A percentile compares a stretch with the other conserved stretches of the same genome.
These are phyloP conservation scores for Willisornis vidua DNA, from an alignment of 2,113 vertebrate species.

Conservation along the genomic window DNA sequence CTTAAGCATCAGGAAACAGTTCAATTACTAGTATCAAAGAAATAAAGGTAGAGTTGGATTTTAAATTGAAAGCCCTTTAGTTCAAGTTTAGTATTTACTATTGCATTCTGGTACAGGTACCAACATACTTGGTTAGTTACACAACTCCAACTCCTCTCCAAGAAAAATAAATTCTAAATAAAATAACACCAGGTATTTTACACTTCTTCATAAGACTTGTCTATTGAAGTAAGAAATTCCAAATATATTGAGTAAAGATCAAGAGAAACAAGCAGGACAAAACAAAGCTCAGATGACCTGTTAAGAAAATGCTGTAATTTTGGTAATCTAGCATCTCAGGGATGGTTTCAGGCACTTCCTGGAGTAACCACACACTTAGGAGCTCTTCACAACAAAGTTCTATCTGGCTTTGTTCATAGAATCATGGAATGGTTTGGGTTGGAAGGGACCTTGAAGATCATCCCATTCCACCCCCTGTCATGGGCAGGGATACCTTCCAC, in stretches of 20 bases:
- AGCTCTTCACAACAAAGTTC: background rate
- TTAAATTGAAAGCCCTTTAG: background rate
- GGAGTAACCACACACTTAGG: rapidly evolving
- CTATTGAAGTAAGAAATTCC: background rate
- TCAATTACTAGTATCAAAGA: background rate
- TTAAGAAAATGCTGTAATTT: background rate
- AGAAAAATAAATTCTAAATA: background rate
- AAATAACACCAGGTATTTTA: background rate
- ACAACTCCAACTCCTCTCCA: background rate
- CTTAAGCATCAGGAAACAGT: background rate
- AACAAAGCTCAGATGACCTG: background rate
- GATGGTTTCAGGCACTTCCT: background rate
- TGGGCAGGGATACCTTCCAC: background rate
- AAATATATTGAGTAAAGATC: background rate
- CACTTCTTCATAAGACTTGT: background rate
- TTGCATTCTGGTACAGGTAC: background rate
- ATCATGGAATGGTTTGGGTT: rapidly evolving
- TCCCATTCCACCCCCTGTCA: rapidly evolving
- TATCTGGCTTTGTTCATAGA: background rate
- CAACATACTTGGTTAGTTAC: background rate
- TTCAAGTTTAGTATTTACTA: background rate
- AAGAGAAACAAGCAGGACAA: background rate
- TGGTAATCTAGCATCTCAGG: background rate
- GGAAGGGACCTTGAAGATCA: background rate
- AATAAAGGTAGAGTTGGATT: background rate